Percentiles rank a stretch among this genome's conserved stretches.
phyloP scores from a whole-genome alignment of 2,113 vertebrate species.

The Albula goreensis region DNA sequence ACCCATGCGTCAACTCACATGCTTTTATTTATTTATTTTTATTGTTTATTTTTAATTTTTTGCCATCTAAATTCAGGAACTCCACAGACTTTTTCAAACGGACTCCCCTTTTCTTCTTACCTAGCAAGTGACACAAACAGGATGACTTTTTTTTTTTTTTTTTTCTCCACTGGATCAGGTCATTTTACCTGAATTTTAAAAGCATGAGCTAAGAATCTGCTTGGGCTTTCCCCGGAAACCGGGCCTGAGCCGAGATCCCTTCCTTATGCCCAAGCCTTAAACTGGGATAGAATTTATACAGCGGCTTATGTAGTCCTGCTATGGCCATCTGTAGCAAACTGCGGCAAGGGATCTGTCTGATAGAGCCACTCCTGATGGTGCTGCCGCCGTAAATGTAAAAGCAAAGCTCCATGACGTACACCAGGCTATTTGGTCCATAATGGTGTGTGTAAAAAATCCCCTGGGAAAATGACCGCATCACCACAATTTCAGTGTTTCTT shows the following conservation, averaged over 20 bases:
- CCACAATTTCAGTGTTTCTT: background rate
- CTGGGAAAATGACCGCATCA: background rate
- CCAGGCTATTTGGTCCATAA: conserved; percentile 5
- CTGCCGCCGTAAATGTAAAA: conserved; percentile 4
- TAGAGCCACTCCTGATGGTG: background rate
- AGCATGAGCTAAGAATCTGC: background rate
- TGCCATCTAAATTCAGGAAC: conserved; percentile 3
- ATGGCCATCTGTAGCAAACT: background rate
- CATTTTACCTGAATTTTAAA: conserved; percentile 15
- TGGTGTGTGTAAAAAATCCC: background rate
- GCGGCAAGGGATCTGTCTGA: background rate
- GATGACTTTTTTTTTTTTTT: background rate
- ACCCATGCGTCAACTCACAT: background rate
- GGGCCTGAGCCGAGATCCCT: background rate
- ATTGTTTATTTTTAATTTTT: background rate
- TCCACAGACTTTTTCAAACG: conserved; percentile 1
- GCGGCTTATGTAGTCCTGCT: background rate
- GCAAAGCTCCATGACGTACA: background rate
- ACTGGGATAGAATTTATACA: conserved; percentile 3
- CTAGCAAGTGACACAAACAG: background rate
- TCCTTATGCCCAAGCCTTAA: background rate
- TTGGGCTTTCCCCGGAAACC: background rate
- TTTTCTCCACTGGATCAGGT: background rate
- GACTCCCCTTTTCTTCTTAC: background rate
- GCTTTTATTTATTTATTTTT: background rate